A percentile compares a stretch with the other conserved stretches of the same genome.
Conservation (phyloP, 2,888 invertebrate species). For the Drosophila suboccidentalis region DNA sequence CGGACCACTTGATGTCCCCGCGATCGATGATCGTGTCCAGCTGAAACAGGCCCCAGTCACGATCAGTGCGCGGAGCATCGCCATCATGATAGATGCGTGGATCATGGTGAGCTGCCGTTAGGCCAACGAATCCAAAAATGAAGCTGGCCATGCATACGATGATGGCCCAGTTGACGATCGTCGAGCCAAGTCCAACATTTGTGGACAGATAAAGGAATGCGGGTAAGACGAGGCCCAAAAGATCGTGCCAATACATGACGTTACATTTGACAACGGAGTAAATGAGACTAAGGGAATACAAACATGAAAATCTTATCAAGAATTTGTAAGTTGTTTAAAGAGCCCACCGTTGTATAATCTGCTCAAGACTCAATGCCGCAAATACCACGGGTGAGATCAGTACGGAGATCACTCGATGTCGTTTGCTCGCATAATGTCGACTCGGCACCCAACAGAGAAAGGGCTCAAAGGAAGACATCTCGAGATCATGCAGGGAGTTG, state of each 20-base stretch:
- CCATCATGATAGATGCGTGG: constrained; percentile 92
- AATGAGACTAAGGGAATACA: constrained; percentile 45
- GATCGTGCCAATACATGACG: constrained; percentile 82
- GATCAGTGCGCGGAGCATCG: constrained; percentile 86
- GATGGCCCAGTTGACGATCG: constrained; percentile 86
- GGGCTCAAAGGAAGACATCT: constrained; percentile 90
- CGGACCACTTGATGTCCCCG: constrained; percentile 88
- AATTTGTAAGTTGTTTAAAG: neutral
- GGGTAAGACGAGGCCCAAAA: constrained; percentile 85
- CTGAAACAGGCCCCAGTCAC: constrained; percentile 92
- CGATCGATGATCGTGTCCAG: constrained; percentile 91
- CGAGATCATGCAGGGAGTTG: constrained; percentile 91
- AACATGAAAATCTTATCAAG: neutral
- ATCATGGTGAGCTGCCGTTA: constrained; percentile 92
- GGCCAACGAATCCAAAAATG: constrained; percentile 88
- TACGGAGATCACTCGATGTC: constrained; percentile 86
- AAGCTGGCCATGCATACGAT: constrained; percentile 87
- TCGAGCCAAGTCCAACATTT: constrained; percentile 45
- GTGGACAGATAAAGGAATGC: constrained; percentile 83
- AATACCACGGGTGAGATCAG: constrained; percentile 86
- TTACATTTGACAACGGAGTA: constrained; percentile 62
- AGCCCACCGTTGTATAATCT: constrained; percentile 60
- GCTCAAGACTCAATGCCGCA: constrained; percentile 43
- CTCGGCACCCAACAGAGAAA: constrained; percentile 88
- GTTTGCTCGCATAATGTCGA: constrained; percentile 85